Evolutionary conservation across 23 tunicate genomes (phyloP).

Genomic region (Botrylloides violaceus): DNA sequence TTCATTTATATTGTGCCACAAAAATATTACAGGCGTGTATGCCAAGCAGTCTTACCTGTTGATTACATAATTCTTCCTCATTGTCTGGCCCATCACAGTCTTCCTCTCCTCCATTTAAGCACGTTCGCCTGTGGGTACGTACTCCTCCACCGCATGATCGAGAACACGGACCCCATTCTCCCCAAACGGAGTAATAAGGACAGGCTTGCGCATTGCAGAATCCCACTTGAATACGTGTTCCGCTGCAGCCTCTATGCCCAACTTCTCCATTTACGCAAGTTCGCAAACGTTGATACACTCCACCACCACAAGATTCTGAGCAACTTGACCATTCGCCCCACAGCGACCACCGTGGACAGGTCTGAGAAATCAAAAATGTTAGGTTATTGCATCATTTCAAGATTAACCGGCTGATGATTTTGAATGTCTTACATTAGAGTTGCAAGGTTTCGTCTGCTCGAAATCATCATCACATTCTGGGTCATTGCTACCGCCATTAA

Average conservation of each 20-base stretch:
- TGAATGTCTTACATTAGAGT: conserved; percentile 35
- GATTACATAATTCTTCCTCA: conserved; percentile 20
- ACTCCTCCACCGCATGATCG: conserved; percentile 35
- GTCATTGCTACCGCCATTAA: conserved; percentile 49
- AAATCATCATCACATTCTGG: conserved; percentile 32
- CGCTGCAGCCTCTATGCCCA: conserved; percentile 52
- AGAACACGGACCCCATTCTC: conserved; percentile 55
- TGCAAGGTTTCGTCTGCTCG: conserved; percentile 33
- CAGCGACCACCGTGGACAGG: conserved; percentile 58
- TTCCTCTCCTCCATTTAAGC: conserved; percentile 39
- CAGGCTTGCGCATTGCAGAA: conserved; percentile 40
- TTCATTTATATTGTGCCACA: not conserved
- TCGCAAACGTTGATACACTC: conserved; percentile 33
- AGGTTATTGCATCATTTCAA: no score
- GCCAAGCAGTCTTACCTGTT: conserved; percentile 20
- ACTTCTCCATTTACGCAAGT: conserved; percentile 38
- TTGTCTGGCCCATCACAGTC: conserved; percentile 29
- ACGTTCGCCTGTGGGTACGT: conserved; percentile 33
- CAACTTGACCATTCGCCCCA: conserved; percentile 16
- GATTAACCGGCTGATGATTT: no score
- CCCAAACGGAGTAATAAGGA: conserved; percentile 53
- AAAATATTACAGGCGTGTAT: no score
- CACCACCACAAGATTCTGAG: conserved; percentile 32
- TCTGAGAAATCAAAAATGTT: conserved; percentile 19
- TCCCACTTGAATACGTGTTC: conserved; percentile 30